Conservation (phyloP, 2,113 vertebrate genomes). For the Sciurus niger region DNA sequence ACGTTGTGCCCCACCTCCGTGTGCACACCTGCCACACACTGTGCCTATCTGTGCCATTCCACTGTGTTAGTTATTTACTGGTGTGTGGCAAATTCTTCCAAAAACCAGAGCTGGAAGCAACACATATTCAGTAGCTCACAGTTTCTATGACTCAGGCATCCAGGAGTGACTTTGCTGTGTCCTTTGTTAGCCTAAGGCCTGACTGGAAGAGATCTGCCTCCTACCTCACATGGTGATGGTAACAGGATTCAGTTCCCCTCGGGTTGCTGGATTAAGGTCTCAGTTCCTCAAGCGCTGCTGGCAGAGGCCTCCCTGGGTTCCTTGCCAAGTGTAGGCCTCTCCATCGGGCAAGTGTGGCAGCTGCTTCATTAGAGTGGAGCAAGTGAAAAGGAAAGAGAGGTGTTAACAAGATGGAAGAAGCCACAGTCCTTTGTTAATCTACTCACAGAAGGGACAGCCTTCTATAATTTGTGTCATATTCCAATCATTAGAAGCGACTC, state of each 20-base stretch:
- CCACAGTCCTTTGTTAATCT: conserved; percentile 14
- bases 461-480: not conserved
- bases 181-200: not conserved
- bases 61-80: not conserved
- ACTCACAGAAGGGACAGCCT: not conserved
- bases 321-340: not conserved
- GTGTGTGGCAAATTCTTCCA: not conserved
- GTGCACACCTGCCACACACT: not conserved
- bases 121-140: not conserved
- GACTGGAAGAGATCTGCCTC: not conserved
- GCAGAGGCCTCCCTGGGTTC: not conserved
- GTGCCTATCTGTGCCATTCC: not conserved
- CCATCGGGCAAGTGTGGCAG: not conserved
- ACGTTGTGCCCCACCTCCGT: not conserved
- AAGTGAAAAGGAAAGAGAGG: not conserved
- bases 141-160: not conserved
- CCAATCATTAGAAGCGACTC: not conserved
- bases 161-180: not conserved
- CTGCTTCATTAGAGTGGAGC: not conserved
- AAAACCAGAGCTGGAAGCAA: not conserved
- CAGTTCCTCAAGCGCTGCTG: conserved; percentile 43
- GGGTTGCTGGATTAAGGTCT: not conserved
- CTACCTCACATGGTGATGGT: not conserved
- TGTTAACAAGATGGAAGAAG: not conserved
- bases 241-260: conserved; percentile 12